Evolutionary conservation across 2,888 invertebrate species (phyloP), one percentile per base, ranked within the genome.

Genomic region (Leistus spinibarbis): DNA sequence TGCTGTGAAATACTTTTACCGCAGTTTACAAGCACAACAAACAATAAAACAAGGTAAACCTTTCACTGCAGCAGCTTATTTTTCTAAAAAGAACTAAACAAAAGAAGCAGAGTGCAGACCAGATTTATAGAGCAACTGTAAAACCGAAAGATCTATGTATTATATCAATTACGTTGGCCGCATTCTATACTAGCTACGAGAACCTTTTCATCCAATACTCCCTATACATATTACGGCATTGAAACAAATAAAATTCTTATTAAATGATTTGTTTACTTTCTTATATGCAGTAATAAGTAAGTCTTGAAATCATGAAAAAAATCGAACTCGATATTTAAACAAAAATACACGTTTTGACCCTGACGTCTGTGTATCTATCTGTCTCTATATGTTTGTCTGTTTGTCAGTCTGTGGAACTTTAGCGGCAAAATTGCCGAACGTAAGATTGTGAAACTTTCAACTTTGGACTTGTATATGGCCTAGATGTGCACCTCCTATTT

Each of bases 121-220:
- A 72, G 72, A 72, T 72, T 72, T 72, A 72, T 72, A 72, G 54
- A 23, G 56, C 65, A 65, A 65, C 72, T 16, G 27, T 23, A 20
- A 40, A 22, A 40, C 72, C 65, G 72, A 72, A 72, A 72, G 65
- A 72, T 27, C 72, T 56, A 65, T 72, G 72, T 72, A 40, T 72
- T 72, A 72, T 65, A 72, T 72, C 72, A 72, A 72, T 72, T 72
- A 72, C 72, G 57, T 20, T 27, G 69, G 62, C 69, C 69, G 27
- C 64, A 64, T 64, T 64, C 24, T 64, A 24, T 16, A 40, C 53
- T 13, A 40, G 5, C 40, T 40, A 40, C 40, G 40, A 40, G 40
- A 40, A 2, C 13, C 40, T 40, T n/a, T 40, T 40, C 40, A 40
- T 40, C 13, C 40, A 40, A 40, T 40, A 10, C 13, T 10, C 7